Evolutionary conservation across 2,113 vertebrate genomes (phyloP), one percentile per base, ranked within the genome.

Genomic region (Polyodon spathula): DNA sequence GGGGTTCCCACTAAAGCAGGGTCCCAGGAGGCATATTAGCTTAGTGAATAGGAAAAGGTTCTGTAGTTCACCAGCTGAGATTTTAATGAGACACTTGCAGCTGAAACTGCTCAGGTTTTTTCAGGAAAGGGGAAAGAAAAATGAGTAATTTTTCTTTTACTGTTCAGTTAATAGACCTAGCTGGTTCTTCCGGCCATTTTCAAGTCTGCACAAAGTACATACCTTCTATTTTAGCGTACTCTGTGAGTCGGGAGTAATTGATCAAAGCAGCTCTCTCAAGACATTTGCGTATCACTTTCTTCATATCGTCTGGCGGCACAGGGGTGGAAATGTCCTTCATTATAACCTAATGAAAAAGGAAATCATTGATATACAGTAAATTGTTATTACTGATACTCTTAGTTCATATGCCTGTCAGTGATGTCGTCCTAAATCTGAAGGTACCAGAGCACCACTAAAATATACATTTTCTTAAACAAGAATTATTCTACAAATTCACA

Each of bases 301-400:
- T 94, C 85, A 97, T 93, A 63, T 99, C 93, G 75, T 97, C 95
- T n/a, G 89, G 76, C 61, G 92, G 89, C 66, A 97, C 88, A 1
- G 91, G 90, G 17, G 93, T 95, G 65, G 91, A 92, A 74, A 97
- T 94, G 80, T 99, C 94, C 85, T 95, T 97, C 96, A 99, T 97
- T 75, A 98, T 83, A 70, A 94, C 92, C 95, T 98, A 76, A n/a
- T 60, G 16, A 48, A 48, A 27, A 63, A 50, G 27, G 42, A 9
- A 63, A 48, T 17, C 14, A 51, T n/a, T n/a, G n/a, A n/a, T n/a
- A n/a, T n/a, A n/a, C n/a, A n/a, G n/a, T n/a, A n/a, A n/a, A n/a
- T n/a, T n/a, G n/a, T n/a, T n/a, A n/a, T n/a, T n/a, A n/a, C n/a
- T n/a, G n/a, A n/a, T n/a, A n/a, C n/a, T n/a, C n/a, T n/a, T n/a